Evolutionary conservation across 2,888 invertebrate species (phyloP).

Genomic region (Parnassius apollo): DNA sequence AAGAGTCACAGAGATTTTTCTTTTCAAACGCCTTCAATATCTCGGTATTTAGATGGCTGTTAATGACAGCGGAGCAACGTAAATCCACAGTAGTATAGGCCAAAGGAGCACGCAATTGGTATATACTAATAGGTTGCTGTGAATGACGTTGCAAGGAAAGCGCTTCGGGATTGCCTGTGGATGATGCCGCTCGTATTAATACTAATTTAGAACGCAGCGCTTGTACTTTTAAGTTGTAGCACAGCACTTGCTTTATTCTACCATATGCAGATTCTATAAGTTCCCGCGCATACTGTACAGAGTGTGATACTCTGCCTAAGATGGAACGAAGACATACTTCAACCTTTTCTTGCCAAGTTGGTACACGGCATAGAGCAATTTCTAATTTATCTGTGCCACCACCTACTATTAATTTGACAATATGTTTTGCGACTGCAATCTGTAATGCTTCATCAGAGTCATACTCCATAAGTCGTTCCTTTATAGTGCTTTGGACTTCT

Average conservation of each 20-base stretch:
- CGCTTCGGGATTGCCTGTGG: conserved; percentile 36
- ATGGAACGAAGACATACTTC: conserved; percentile 41
- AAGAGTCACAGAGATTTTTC: conserved; percentile 51
- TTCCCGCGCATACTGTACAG: conserved; percentile 50
- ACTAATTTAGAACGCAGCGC: conserved; percentile 42
- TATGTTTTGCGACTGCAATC: conserved; percentile 40
- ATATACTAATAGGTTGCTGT: no score
- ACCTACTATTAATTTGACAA: conserved; percentile 28
- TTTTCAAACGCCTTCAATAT: conserved; percentile 42
- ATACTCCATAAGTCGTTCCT: conserved; percentile 38
- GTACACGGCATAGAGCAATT: conserved; percentile 23
- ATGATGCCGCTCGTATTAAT: conserved; percentile 40
- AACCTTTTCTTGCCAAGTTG: conserved; percentile 45
- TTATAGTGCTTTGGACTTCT: conserved; percentile 40
- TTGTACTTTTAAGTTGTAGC: conserved; percentile 28
- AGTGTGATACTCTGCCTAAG: conserved; percentile 47
- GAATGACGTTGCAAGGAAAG: conserved; percentile 33
- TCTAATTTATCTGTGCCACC: conserved; percentile 31
- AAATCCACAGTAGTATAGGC: conserved; percentile 40
- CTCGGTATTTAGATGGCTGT: conserved; percentile 43
- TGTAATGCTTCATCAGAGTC: conserved; percentile 38
- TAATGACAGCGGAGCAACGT: conserved; percentile 46
- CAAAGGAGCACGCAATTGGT: conserved; percentile 33
- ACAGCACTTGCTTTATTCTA: conserved; percentile 24
- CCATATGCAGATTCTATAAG: conserved; percentile 38